A percentile compares a stretch with the other conserved stretches of the same genome.
Evolutionary conservation across 2,888 invertebrate genomes (phyloP).

Genomic region (Malachius bipustulatus): DNA sequence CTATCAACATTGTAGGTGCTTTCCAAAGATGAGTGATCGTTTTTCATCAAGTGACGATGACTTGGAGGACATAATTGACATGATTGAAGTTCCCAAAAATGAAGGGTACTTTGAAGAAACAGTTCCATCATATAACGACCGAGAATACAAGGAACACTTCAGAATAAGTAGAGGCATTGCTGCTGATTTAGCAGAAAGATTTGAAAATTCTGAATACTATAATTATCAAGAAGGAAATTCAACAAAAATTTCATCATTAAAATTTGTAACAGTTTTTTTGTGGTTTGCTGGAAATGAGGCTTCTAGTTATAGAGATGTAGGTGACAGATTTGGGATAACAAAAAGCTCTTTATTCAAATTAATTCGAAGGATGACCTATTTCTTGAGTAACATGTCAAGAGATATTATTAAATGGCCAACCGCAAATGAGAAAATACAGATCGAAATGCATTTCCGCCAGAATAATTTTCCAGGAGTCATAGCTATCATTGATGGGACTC

Average conservation of each 20-base stretch:
- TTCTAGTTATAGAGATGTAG: conserved; percentile 13
- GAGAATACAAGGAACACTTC: conserved; percentile 9
- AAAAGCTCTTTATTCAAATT: conserved; percentile 9
- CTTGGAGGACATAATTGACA: not conserved
- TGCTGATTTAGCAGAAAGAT: conserved; percentile 1
- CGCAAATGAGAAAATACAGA: conserved; percentile 10
- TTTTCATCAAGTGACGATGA: conserved; percentile 1
- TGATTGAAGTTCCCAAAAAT: not conserved
- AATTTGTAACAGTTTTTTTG: conserved; percentile 5
- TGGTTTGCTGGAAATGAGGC: conserved; percentile 14
- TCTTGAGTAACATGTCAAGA: conserved; percentile 12
- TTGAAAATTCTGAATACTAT: conserved; percentile 7
- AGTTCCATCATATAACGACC: conserved; percentile 8
- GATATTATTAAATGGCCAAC: conserved; percentile 15
- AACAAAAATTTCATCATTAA: conserved; percentile 9
- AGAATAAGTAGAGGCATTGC: conserved; percentile 5
- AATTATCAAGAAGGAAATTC: conserved; percentile 7
- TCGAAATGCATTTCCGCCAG: conserved; percentile 10
- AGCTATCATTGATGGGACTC: conserved; percentile 3
- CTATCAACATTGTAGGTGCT: too few species aligned
- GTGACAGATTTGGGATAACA: conserved; percentile 12
- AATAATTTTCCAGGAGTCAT: conserved; percentile 10
- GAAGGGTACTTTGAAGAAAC: conserved; percentile 6
- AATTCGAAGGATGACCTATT: conserved; percentile 9
- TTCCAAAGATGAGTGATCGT: too few species aligned